Evolutionary conservation across 2,797 vertebrate species (phyloP), one percentile per base, ranked within the genome.

Genomic region (Capromys pilorides): DNA sequence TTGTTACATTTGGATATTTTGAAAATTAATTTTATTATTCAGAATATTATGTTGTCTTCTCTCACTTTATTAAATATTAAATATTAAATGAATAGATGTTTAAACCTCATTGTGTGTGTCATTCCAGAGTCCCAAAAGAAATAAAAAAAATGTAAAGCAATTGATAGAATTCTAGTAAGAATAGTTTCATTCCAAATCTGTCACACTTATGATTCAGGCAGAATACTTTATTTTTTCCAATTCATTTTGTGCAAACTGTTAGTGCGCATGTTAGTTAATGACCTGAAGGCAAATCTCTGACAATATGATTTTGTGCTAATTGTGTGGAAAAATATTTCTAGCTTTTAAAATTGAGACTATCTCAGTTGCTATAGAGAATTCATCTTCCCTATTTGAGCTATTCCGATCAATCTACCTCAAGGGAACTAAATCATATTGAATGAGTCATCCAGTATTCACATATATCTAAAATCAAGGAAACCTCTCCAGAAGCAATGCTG

Each of bases 231-330:
- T 73, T 59, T 93, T 85, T 89, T 45, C 45, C 77, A 86, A 62
- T 83, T 13, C n/a, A 96, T 2, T 96, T 95, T 94, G 71, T 95
- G 86, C 67, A 91, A 96, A 77, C 96, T 93, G 45, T 96, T 95
- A 97, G 71, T 39, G 59, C 96, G 96, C 91, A 93, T 62, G 96
- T 80, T 97, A 97, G 87, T 97, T 97, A 97, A 97, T 66, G 96
- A 89, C 85, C 89, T 96, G 91, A 97, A 97, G 95, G 90, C 86
- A 97, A 97, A 97, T 92, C 2, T 77, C 66, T 95, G 71, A 95
- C 97, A 97, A 97, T 93, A 88, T 1, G 10, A 26, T 45, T 97
- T 97, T 96, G 33, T 96, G 95, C 91, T 98, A 98, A 97, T 96
- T 97, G 81, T 95, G 86, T 91, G 85, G 97, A 97, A 97, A 97